These are phyloP conservation scores for Notarius quadriscutis DNA, from an alignment of 2,113 vertebrate species.

Conservation along the genomic window DNA sequence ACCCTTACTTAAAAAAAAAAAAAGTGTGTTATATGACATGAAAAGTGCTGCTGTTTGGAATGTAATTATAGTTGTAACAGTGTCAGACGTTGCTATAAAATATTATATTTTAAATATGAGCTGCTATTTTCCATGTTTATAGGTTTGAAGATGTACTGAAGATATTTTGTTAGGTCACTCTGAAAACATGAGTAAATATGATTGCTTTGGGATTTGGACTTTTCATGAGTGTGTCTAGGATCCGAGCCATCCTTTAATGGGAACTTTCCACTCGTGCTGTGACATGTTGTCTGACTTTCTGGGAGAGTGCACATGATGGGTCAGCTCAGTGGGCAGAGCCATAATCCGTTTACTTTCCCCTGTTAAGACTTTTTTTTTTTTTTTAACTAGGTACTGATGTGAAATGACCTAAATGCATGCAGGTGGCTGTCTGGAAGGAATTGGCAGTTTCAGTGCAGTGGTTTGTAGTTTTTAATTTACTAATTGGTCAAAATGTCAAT, in stretches of 20 bases:
- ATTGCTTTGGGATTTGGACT: neutral
- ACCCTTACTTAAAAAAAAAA: neutral
- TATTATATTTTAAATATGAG: neutral
- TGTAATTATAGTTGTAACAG: neutral
- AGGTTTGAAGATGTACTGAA: neutral
- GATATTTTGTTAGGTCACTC: neutral
- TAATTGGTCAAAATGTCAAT: neutral
- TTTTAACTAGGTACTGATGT: constrained; percentile 9
- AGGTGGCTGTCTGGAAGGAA: neutral
- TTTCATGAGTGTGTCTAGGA: constrained; percentile 4
- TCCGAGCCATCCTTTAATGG: constrained; percentile 5
- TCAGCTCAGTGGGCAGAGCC: constrained; percentile 52
- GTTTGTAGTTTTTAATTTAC: neutral
- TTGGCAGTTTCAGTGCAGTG: neutral
- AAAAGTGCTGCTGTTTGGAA: neutral
- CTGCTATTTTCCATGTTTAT: neutral
- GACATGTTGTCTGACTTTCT: constrained; percentile 16
- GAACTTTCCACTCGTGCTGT: neutral
- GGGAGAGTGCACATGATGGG: constrained; percentile 41
- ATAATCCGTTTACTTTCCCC: constrained; percentile 20
- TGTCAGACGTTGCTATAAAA: neutral
- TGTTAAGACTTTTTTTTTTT: neutral
- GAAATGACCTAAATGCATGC: constrained; percentile 17
- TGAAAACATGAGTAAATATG: neutral
- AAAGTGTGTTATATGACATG: neutral